Evolutionary conservation across 2,888 invertebrate species (phyloP).

Genomic region (Microplitis deprimator): DNA sequence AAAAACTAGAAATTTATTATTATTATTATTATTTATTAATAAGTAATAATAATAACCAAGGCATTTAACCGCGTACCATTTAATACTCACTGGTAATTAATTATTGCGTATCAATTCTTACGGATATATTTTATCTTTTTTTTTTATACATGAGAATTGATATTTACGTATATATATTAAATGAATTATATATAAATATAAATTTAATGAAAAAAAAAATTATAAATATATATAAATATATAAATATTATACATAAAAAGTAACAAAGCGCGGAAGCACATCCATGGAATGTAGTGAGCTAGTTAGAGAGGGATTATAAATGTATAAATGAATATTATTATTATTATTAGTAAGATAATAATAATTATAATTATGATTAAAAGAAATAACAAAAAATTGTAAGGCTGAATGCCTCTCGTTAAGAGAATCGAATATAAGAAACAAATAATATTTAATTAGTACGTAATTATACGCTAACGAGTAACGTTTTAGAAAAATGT

Average conservation of each 20-base stretch:
- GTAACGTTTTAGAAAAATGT: conserved; percentile 23
- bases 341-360: background rate
- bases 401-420: conserved; percentile 50
- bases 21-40: background rate
- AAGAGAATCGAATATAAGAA: conserved; percentile 44
- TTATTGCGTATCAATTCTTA: conserved; percentile 6
- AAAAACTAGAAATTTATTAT: background rate
- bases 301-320: conserved; percentile 66
- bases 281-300: conserved; percentile 65
- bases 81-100: conserved; percentile 2
- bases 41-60: background rate
- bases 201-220: conserved; percentile 47
- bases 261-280: conserved; percentile 50
- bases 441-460: conserved; percentile 44
- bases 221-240: conserved; percentile 40
- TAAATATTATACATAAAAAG: conserved; percentile 44
- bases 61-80: conserved; percentile 19
- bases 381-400: conserved; percentile 46
- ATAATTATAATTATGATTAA: background rate
- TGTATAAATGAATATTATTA: conserved; percentile 55
- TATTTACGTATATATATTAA: conserved; percentile 36
- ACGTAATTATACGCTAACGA: conserved; percentile 27
- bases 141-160: background rate
- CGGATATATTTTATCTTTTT: conserved; percentile 6
- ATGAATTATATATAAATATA: conserved; percentile 56